Percentiles rank a stretch among this genome's conserved stretches.
These are phyloP conservation scores for Vanessa atalanta DNA, from an alignment of 1,140 invertebrate species.

Conservation along the genomic window DNA sequence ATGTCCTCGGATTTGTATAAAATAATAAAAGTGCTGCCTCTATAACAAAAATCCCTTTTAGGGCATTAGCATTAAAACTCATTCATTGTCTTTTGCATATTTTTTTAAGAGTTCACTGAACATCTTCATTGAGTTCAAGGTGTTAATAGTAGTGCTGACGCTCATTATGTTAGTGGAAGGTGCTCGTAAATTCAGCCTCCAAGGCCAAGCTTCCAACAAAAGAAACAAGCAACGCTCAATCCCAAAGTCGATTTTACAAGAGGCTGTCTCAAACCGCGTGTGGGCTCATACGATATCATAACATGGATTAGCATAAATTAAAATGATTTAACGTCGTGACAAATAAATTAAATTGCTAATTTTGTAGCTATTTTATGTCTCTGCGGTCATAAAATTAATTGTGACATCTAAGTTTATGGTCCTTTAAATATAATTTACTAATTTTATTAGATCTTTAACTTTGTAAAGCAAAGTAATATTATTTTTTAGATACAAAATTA, in stretches of 20 bases:
- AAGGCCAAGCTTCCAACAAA: constrained; percentile 71
- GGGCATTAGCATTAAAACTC: background rate
- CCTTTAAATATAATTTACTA: constrained; percentile 36
- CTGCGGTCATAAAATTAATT: constrained; percentile 29
- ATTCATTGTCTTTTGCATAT: constrained; percentile 31
- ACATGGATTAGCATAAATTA: constrained; percentile 53
- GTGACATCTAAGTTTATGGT: constrained; percentile 36
- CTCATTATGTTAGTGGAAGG: constrained; percentile 63
- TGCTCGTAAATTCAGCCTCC: constrained; percentile 74
- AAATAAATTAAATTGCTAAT: constrained; percentile 42
- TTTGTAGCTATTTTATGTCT: constrained; percentile 38
- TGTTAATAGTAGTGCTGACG: constrained; percentile 75
- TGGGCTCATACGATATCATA: constrained; percentile 59
- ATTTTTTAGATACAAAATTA: background rate
- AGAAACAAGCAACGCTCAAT: constrained; percentile 67
- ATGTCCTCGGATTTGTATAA: background rate
- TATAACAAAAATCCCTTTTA: background rate
- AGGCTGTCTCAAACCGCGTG: constrained; percentile 68
- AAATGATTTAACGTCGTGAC: constrained; percentile 32
- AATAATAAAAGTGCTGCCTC: background rate
- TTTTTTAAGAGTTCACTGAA: constrained; percentile 37
- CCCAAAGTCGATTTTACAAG: constrained; percentile 77
- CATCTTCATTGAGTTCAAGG: constrained; percentile 72
- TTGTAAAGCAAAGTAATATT: constrained; percentile 24
- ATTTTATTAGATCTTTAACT: constrained; percentile 32